Evolutionary conservation across 2,888 invertebrate species (phyloP).

Genomic region (Eupithecia insigniata): DNA sequence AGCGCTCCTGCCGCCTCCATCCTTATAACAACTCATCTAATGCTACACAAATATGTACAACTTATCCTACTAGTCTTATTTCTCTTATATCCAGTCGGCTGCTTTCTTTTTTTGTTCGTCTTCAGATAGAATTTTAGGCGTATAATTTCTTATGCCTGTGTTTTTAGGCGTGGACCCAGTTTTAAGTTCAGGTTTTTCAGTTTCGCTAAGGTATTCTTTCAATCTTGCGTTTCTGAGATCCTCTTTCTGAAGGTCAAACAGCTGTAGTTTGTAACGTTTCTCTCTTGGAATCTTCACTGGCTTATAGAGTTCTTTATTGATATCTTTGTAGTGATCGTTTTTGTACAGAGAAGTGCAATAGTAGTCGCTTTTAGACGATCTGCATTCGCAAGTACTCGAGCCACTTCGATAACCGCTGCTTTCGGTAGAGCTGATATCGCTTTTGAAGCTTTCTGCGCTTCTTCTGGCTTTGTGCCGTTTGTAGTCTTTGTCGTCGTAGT

Average conservation of each 20-base stretch:
- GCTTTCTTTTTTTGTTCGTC: conserved; percentile 82
- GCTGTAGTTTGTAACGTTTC: conserved; percentile 74
- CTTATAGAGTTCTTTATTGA: conserved; percentile 79
- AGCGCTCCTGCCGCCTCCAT: conserved; percentile 83
- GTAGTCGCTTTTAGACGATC: conserved; percentile 74
- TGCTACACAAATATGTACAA: conserved; percentile 78
- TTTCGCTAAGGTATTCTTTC: conserved; percentile 70
- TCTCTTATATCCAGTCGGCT: conserved; percentile 87
- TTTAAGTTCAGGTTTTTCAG: conserved; percentile 78
- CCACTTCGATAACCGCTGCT: conserved; percentile 80
- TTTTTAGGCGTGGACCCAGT: conserved; percentile 73
- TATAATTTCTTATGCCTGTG: conserved; percentile 88
- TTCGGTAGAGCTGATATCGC: conserved; percentile 75
- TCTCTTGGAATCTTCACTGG: conserved; percentile 81
- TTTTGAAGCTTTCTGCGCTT: conserved; percentile 76
- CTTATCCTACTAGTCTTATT: conserved; percentile 74
- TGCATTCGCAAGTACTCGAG: conserved; percentile 76
- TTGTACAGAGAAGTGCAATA: conserved; percentile 79
- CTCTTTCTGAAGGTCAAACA: conserved; percentile 72
- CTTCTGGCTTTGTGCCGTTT: conserved; percentile 69
- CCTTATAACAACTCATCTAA: conserved; percentile 73
- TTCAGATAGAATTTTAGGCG: conserved; percentile 87
- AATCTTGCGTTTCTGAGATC: conserved; percentile 67
- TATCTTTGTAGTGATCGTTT: conserved; percentile 79
- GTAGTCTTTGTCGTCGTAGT: conserved; percentile 61